Evolutionary conservation across 2,888 invertebrate species (phyloP), one percentile per base, ranked within the genome.

Genomic region (Pheosia tremula): DNA sequence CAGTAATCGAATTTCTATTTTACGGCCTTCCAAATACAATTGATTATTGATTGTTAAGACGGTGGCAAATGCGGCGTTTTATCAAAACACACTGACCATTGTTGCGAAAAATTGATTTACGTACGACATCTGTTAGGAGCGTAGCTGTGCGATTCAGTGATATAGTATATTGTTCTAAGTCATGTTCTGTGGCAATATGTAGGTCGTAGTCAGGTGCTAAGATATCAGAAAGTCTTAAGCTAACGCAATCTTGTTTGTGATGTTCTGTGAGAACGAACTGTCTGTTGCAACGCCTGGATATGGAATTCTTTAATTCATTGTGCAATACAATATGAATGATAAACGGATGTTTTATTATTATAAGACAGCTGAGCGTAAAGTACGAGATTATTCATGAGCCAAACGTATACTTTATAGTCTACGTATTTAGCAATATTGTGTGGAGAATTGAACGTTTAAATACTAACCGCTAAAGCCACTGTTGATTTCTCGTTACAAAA

Each of bases 91-190:
- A 59, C 67, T 62, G 63, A 62, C 83, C 77, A 87, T 90, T 91
- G 90, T 92, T 92, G 91, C 91, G 91, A 91, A 91, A 91, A 92
- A 92, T 91, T 92, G 91, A 92, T 92, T 92, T 92, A 92, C 88
- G 90, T 82, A 85, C 83, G 82, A 87, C 90, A 91, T 91, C 89
- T 90, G 87, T 89, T 87, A 79, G 64, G 66, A 80, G 77, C 77
- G 74, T 75, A 78, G 74, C 74, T 68, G 64, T 68, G 66, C 63
- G 72, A 79, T 80, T 81, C 81, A 82, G 55, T 39, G 24, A n/a
- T 11, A 3, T 84, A 83, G 82, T 86, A 81, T 81, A 76, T 76
- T 77, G 72, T 74, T 71, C 57, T 74, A 78, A 79, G 70, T 78
- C 79, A 80, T 80, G 79, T 81, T 76, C 59, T 62, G 61, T 47